Conservation (phyloP, 2,888 invertebrate genomes). For the Hydrotaea diabolus region DNA sequence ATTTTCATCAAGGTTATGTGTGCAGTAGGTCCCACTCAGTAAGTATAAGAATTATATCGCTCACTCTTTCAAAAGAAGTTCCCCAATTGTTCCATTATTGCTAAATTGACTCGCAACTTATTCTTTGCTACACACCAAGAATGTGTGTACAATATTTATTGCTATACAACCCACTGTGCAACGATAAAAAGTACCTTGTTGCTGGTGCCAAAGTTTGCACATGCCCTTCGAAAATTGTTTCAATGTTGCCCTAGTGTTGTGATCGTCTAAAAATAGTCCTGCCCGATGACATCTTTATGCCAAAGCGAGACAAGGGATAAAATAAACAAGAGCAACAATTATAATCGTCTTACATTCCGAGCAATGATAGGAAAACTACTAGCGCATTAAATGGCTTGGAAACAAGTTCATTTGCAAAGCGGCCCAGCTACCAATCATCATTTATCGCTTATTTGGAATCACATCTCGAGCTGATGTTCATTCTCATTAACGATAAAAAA, state of each 20-base stretch:
- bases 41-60: no score
- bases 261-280: constrained; percentile 36
- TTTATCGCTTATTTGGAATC: constrained; percentile 47
- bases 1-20: no score
- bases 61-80: no score
- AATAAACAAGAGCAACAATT: background rate
- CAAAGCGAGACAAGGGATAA: background rate
- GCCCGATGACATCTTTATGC: constrained; percentile 6
- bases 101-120: no score
- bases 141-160: no score
- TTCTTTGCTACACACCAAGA: no score
- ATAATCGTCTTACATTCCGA: constrained; percentile 1
- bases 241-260: background rate
- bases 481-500: background rate
- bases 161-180: no score
- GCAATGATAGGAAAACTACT: constrained; percentile 57
- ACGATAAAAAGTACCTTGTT: background rate
- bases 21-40: no score
- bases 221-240: background rate
- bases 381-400: constrained; percentile 6
- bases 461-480: background rate
- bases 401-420: constrained; percentile 46
- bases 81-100: no score
- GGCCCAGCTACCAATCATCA: background rate
- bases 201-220: background rate